A percentile compares a stretch with the other conserved stretches of the same genome.
phyloP scores from a whole-genome alignment of 2,888 invertebrate genomes.

The Folsomia candida region DNA sequence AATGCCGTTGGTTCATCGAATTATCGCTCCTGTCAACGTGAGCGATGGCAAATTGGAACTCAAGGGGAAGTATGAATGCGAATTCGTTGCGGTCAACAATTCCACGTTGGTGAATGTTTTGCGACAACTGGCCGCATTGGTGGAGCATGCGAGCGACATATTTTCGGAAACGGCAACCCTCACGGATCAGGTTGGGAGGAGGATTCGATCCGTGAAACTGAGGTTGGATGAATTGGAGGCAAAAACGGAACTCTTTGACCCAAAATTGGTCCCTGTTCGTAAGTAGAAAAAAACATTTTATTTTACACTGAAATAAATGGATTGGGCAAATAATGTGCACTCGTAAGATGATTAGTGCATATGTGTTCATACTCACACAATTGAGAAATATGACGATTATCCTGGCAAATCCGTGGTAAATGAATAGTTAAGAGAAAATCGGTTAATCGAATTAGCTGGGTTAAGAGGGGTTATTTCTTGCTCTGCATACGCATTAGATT shows the following conservation, averaged over 20 bases:
- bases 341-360: too few species aligned
- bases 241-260: slow-evolving; percentile 72
- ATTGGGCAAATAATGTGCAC: too few species aligned
- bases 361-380: too few species aligned
- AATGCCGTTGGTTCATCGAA: slow-evolving; percentile 48
- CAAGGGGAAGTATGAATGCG: slow-evolving; percentile 54
- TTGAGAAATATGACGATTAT: too few species aligned
- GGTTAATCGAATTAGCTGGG: too few species aligned
- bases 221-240: slow-evolving; percentile 70
- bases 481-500: too few species aligned
- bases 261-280: slow-evolving; percentile 91
- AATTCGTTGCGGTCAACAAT: slow-evolving; percentile 82
- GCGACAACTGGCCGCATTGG: slow-evolving; percentile 79
- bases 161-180: slow-evolving; percentile 77
- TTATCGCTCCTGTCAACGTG: slow-evolving; percentile 39
- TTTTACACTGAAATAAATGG: slow-evolving; percentile 4
- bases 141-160: slow-evolving; percentile 78
- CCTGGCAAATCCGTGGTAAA: too few species aligned
- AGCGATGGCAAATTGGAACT: slow-evolving; percentile 44
- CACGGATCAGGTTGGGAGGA: slow-evolving; percentile 69
- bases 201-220: slow-evolving; percentile 68
- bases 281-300: too few species aligned
- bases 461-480: too few species aligned
- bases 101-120: slow-evolving; percentile 80
- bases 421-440: too few species aligned